Evolutionary conservation across 2,888 invertebrate species (phyloP).

Genomic region (Melangyna quadrimaculata): DNA sequence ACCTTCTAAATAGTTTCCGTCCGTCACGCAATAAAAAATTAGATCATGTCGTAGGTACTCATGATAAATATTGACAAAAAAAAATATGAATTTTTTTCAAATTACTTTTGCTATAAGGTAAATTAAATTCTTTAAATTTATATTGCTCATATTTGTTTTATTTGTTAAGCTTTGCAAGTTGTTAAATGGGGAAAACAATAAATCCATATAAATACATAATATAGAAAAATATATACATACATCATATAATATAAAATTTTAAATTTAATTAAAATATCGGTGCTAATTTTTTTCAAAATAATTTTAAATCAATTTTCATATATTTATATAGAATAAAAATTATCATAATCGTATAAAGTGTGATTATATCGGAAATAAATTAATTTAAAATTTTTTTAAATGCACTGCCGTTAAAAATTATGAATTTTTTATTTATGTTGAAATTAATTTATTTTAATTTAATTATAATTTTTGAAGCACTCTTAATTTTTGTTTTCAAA

Average conservation of each 20-base stretch:
- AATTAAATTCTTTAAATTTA: constrained; percentile 11
- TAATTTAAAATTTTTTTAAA: constrained; percentile 25
- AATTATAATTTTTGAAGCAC: constrained; percentile 14
- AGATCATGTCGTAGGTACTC: constrained; percentile 21
- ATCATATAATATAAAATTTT: constrained; percentile 22
- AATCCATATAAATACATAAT: not conserved
- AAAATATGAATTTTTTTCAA: not conserved
- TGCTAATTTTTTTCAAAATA: constrained; percentile 65
- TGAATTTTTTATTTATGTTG: not conserved
- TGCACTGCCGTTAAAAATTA: constrained; percentile 61
- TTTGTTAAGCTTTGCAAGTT: constrained; percentile 63
- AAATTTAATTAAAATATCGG: constrained; percentile 59
- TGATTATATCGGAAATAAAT: constrained; percentile 7
- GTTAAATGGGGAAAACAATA: constrained; percentile 25
- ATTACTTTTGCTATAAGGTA: constrained; percentile 51
- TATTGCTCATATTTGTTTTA: constrained; percentile 55
- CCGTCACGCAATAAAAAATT: constrained; percentile 45
- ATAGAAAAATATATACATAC: not conserved
- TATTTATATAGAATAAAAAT: constrained; percentile 11
- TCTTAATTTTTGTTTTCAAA: not conserved
- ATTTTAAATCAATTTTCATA: constrained; percentile 61
- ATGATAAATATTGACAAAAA: constrained; percentile 1
- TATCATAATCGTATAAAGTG: constrained; percentile 2
- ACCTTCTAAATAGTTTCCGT: constrained; percentile 54
- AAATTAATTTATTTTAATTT: not conserved